A percentile compares a stretch with the other conserved stretches of the same genome.
phyloP scores from a whole-genome alignment of 2,113 vertebrate species.

The Platanista minor region DNA sequence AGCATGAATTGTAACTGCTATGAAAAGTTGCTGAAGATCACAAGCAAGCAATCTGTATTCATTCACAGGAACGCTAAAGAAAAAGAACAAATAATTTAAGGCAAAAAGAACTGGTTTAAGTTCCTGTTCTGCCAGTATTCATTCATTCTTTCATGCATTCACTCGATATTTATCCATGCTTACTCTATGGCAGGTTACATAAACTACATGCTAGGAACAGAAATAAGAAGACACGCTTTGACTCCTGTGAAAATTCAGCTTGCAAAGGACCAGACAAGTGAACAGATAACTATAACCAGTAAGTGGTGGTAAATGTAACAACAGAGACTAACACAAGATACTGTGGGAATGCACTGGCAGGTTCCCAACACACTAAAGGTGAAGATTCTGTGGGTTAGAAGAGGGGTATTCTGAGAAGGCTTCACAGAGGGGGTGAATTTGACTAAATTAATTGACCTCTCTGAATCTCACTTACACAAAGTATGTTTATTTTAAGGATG shows the following conservation, averaged over 20 bases:
- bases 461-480: background rate
- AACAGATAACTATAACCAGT: background rate
- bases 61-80: constrained; percentile 88
- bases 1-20: constrained; percentile 95
- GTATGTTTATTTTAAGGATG: background rate
- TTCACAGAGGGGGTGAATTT: background rate
- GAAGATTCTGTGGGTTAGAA: background rate
- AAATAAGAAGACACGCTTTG: background rate
- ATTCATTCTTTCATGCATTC: background rate
- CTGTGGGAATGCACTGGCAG: background rate
- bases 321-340: background rate
- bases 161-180: background rate
- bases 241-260: background rate
- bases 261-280: background rate
- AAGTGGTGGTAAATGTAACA: background rate
- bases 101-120: background rate
- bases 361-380: background rate
- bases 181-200: background rate
- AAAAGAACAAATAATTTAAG: constrained; percentile 1
- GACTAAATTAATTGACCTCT: background rate
- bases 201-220: background rate
- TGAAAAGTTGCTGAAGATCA: constrained; percentile 95
- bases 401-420: background rate
- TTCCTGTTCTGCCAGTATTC: background rate
- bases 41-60: constrained; percentile 94